Percentiles rank a stretch among this genome's conserved stretches.
Evolutionary conservation across 2,888 invertebrate species (phyloP).

Genomic region (Cheilosia soror): DNA sequence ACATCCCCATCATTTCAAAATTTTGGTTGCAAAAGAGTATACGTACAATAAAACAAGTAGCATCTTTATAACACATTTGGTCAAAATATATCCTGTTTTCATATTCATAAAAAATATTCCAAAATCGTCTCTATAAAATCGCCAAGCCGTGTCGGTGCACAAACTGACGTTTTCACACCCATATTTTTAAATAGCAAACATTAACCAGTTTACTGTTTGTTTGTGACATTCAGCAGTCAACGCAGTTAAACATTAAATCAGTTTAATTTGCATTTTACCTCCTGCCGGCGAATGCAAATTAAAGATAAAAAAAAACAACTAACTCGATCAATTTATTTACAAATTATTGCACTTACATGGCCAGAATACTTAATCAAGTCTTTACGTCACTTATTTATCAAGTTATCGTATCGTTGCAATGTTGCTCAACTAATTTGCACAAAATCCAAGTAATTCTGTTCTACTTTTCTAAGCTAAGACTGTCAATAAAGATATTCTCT

Average conservation of each 20-base stretch:
- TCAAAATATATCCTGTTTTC: no score
- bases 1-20: no score
- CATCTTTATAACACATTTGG: no score
- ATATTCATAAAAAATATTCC: no score
- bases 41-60: no score
- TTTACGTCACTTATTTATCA: slow-evolving; percentile 46
- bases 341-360: slow-evolving; percentile 38
- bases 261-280: slow-evolving; percentile 55
- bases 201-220: slow-evolving; percentile 13
- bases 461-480: background rate
- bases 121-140: no score
- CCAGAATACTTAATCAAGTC: slow-evolving; percentile 30
- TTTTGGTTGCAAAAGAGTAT: no score
- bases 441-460: background rate
- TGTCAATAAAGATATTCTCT: background rate
- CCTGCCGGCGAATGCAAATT: slow-evolving; percentile 11
- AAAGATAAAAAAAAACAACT: slow-evolving; percentile 4
- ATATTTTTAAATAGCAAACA: background rate
- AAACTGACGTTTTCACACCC: slow-evolving; percentile 11
- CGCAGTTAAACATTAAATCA: slow-evolving; percentile 29
- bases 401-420: background rate
- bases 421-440: background rate
- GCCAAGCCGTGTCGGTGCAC: no score
- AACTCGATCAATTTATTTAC: slow-evolving; percentile 60
- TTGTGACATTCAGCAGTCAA: slow-evolving; percentile 25